Evolutionary conservation across 2,888 invertebrate species (phyloP).

Genomic region (Pristionchus maxplancki): DNA sequence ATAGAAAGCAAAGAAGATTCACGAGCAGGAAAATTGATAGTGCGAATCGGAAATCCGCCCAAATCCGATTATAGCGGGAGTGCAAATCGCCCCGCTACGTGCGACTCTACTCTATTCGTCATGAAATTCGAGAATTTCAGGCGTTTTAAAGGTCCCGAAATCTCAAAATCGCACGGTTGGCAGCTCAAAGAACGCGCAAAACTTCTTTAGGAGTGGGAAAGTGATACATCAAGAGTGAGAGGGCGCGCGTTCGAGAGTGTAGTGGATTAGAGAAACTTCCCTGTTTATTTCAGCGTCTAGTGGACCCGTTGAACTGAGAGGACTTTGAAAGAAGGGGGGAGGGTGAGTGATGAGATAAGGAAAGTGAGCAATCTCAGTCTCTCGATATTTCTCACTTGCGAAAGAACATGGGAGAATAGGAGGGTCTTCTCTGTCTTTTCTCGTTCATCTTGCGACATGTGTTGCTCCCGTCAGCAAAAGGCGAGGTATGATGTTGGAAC

Average conservation of each 20-base stretch:
- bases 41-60: not conserved
- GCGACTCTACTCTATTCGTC: not conserved
- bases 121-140: not conserved
- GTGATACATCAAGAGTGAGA: not conserved
- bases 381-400: not conserved
- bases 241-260: not conserved
- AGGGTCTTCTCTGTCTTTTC: not conserved
- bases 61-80: not conserved
- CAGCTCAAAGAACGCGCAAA: not conserved
- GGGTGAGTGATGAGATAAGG: not conserved
- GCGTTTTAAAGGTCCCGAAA: not conserved
- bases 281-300: not conserved
- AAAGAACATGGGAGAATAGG: not conserved
- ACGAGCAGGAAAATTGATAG: not conserved
- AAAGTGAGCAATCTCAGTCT: not conserved
- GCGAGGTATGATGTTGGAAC: conserved; percentile 13
- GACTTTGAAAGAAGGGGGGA: not conserved
- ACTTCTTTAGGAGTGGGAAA: not conserved
- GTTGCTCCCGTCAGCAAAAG: not conserved
- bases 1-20: not conserved
- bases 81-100: not conserved
- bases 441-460: not conserved
- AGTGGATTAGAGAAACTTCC: conserved; percentile 4
- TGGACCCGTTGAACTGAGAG: not conserved
- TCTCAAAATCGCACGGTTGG: not conserved